Evolutionary conservation across 2,888 invertebrate species (phyloP).

Genomic region (Palloptera scutellata): DNA sequence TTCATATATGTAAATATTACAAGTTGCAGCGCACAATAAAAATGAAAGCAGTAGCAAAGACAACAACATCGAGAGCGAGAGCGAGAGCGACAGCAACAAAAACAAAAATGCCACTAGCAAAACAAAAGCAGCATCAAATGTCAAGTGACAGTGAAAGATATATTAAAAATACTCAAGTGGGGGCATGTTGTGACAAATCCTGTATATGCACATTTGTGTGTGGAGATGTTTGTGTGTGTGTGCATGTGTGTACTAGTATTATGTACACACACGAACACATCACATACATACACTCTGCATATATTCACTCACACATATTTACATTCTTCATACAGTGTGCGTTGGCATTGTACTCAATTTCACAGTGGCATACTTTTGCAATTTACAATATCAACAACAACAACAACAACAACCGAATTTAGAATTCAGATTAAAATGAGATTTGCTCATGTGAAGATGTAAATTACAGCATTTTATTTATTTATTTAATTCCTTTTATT

Average conservation of each 20-base stretch:
- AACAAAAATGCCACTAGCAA: not conserved
- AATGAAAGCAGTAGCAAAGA: constrained; percentile 4
- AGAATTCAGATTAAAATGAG: no score
- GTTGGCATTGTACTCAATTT: constrained; percentile 27
- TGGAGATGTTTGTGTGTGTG: not conserved
- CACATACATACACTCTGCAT: not conserved
- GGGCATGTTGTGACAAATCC: constrained; percentile 7
- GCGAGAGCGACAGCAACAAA: not conserved
- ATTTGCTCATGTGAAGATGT: no score
- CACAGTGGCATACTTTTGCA: constrained; percentile 18
- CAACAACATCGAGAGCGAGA: constrained; percentile 1
- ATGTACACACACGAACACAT: no score
- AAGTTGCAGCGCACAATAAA: not conserved
- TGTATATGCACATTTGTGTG: not conserved
- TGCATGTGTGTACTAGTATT: not conserved
- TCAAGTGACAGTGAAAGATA: constrained; percentile 37
- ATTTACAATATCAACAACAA: not conserved
- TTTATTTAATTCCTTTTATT: no score
- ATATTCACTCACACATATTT: constrained; percentile 21
- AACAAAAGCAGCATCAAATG: constrained; percentile 30
- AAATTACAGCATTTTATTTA: no score
- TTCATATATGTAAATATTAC: not conserved
- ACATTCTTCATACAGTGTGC: constrained; percentile 17
- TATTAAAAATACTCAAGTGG: constrained; percentile 29
- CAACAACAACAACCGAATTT: no score